Percentiles rank a stretch among this genome's conserved stretches.
These are phyloP conservation scores for Characodon lateralis DNA, from an alignment of 2,797 vertebrate species.

Conservation along the genomic window DNA sequence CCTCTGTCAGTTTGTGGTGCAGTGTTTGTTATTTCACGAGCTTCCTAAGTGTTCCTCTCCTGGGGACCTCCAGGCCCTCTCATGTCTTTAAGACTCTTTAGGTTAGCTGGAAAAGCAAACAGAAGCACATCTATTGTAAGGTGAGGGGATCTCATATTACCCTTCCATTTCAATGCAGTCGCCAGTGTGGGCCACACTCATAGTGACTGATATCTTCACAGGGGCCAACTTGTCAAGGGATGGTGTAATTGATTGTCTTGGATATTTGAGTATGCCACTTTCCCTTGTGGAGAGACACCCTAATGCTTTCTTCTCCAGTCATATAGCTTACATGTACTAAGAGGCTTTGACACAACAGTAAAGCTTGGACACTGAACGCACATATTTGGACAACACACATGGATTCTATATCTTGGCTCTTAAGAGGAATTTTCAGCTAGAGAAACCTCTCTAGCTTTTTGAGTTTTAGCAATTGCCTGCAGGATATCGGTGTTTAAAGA, in stretches of 20 bases:
- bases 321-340: constrained; percentile 45
- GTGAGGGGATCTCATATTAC: constrained; percentile 88
- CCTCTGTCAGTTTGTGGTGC: constrained; percentile 59
- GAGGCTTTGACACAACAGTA: constrained; percentile 57
- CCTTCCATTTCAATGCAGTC: constrained; percentile 84
- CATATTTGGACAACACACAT: constrained; percentile 15
- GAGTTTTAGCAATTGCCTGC: constrained; percentile 49
- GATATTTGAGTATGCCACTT: constrained; percentile 86
- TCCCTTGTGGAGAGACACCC: constrained; percentile 78
- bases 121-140: constrained; percentile 91
- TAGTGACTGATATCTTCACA: constrained; percentile 92
- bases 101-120: constrained; percentile 79
- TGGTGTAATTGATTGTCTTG: constrained; percentile 89
- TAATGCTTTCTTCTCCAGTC: constrained; percentile 62
- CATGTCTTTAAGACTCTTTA: constrained; percentile 77
- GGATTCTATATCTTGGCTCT: constrained; percentile 20
- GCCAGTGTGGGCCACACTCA: constrained; percentile 89
- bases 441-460: constrained; percentile 43
- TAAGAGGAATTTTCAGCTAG: constrained; percentile 32
- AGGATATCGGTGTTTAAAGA: constrained; percentile 28
- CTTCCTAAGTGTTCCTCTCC: constrained; percentile 66
- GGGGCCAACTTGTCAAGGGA: constrained; percentile 88
- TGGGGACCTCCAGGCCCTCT: constrained; percentile 63
- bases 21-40: constrained; percentile 72
- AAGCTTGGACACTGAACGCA: constrained; percentile 35